Evolutionary conservation across 2,113 vertebrate species (phyloP).

Genomic region (Ursus arctos): DNA sequence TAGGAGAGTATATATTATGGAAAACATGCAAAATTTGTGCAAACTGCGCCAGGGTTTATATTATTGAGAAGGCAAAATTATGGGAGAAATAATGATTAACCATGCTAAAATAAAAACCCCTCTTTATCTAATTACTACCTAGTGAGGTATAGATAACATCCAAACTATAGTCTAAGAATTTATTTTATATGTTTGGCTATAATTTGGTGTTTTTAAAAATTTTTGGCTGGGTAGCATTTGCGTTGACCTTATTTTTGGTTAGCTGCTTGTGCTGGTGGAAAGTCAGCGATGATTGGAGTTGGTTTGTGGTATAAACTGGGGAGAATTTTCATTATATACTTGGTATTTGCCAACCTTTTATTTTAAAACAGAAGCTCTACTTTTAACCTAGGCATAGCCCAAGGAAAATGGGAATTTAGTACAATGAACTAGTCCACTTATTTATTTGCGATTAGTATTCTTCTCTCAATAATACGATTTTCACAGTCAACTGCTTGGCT

Average conservation of each 20-base stretch:
- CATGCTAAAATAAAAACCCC: not conserved
- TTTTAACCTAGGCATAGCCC: not conserved
- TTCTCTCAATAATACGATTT: slow-evolving; percentile 49
- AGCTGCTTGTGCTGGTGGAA: not conserved
- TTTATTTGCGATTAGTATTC: slow-evolving; percentile 64
- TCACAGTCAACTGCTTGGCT: slow-evolving; percentile 59
- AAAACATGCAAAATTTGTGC: not conserved
- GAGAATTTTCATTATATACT: slow-evolving; percentile 25
- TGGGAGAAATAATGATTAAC: not conserved
- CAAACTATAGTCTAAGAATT: not conserved
- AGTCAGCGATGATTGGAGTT: not conserved
- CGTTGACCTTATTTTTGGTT: slow-evolving; percentile 7
- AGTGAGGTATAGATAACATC: not conserved
- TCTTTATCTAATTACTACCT: not conserved
- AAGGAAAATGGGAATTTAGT: slow-evolving; percentile 43
- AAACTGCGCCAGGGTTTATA: not conserved
- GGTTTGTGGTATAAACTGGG: not conserved
- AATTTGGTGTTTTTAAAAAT: not conserved
- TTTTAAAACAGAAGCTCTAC: slow-evolving; percentile 45
- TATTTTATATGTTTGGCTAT: not conserved
- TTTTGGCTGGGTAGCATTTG: not conserved
- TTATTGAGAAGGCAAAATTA: slow-evolving; percentile 47
- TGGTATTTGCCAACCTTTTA: slow-evolving; percentile 18
- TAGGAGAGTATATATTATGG: not conserved
- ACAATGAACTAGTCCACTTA: not conserved